Conservation (phyloP, 37 sponge, comb jelly and placozoan species). For the Aplysina aerophoba region DNA sequence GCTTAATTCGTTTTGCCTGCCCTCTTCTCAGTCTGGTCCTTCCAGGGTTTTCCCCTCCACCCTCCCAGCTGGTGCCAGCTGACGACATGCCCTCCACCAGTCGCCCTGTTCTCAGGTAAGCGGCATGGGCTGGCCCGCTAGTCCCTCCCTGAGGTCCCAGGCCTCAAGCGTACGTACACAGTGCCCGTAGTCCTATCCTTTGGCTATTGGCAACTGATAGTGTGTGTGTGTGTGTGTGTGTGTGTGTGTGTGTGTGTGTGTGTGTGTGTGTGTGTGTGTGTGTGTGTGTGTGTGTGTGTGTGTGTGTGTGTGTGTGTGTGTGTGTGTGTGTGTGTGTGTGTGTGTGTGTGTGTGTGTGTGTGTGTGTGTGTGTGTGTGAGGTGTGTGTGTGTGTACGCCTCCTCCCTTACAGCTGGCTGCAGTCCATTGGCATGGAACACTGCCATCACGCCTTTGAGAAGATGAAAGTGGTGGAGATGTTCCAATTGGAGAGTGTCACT, state of each 20-base stretch:
- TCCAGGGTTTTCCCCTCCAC: slow-evolving; percentile 24
- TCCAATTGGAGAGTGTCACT: slow-evolving; percentile 37
- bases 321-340: background rate
- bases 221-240: too few relatives aligned
- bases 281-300: too few relatives aligned
- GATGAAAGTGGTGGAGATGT: slow-evolving; percentile 25
- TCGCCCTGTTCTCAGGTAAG: background rate
- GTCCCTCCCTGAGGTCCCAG: too few relatives aligned
- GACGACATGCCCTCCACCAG: background rate
- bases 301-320: too few relatives aligned
- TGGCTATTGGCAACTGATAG: too few relatives aligned
- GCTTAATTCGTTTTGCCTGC: too few relatives aligned
- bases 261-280: too few relatives aligned
- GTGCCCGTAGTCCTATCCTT: too few relatives aligned
- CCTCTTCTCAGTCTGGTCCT: background rate
- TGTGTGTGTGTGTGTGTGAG: slow-evolving; percentile 3
- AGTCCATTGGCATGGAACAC: slow-evolving; percentile 19
- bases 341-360: background rate
- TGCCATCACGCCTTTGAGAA: background rate
- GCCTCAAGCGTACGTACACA: too few relatives aligned
- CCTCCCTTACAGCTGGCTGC: slow-evolving; percentile 38
- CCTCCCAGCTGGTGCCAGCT: background rate
- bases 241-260: too few relatives aligned
- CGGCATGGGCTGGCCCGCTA: background rate
- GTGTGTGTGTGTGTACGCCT: too few relatives aligned